Evolutionary conservation across 1,140 invertebrate species (phyloP).

Genomic region (Diachasmimorpha longicaudata): DNA sequence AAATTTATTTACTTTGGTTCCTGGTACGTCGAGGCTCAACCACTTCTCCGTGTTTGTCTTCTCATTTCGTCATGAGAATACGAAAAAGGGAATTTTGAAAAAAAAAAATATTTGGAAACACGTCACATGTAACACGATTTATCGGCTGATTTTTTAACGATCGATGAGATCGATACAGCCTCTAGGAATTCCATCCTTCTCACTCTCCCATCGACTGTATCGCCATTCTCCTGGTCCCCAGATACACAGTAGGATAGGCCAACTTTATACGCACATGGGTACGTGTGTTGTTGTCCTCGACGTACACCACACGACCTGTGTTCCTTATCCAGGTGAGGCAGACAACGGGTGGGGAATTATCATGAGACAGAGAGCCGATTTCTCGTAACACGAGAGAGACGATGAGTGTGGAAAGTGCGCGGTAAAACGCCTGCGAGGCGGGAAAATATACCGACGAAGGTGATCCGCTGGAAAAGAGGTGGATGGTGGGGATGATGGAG

Average conservation of each 20-base stretch:
- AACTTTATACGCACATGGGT: background rate
- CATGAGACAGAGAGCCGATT: background rate
- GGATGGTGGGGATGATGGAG: background rate
- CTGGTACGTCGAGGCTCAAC: background rate
- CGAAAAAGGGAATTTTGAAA: background rate
- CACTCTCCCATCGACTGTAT: background rate
- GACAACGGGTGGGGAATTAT: background rate
- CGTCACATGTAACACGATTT: background rate
- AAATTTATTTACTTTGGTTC: no score
- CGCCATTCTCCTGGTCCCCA: background rate
- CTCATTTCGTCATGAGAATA: no score
- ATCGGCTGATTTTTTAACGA: background rate
- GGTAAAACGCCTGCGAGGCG: slow-evolving; percentile 1
- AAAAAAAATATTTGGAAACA: background rate
- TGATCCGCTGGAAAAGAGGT: background rate
- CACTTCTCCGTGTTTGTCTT: no score
- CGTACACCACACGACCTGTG: background rate
- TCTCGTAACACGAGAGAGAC: background rate
- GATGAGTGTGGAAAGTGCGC: background rate
- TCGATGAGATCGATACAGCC: background rate
- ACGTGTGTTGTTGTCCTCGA: slow-evolving; percentile 5
- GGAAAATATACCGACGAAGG: slow-evolving; percentile 1
- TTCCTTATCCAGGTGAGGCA: background rate
- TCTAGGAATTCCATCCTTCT: background rate
- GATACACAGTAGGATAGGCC: background rate